Conservation (phyloP, 2,113 vertebrate genomes). For the Gymnocephalus cernua region DNA sequence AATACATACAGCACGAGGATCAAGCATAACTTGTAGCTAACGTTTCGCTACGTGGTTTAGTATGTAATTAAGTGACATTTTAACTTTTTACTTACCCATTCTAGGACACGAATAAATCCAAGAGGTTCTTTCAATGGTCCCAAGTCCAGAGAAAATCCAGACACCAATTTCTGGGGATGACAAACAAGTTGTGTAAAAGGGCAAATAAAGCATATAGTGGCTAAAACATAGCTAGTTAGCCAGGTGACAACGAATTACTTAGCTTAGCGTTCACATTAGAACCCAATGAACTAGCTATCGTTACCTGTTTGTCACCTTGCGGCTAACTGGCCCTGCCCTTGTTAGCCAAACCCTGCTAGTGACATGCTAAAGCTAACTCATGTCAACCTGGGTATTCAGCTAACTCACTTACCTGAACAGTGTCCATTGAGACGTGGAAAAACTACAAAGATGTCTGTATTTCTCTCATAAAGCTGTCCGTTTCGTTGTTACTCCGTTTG, state of each 20-base stretch:
- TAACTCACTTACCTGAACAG: conserved; percentile 64
- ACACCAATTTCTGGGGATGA: conserved; percentile 62
- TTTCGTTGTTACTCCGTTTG: conserved; percentile 1
- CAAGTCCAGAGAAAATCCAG: conserved; percentile 86
- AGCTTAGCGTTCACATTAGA: no score
- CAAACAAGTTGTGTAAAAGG: not conserved
- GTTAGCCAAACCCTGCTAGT: conserved; percentile 50
- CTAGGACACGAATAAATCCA: conserved; percentile 93
- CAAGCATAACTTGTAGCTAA: not conserved
- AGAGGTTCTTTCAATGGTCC: conserved; percentile 91
- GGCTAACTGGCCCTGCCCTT: conserved; percentile 60
- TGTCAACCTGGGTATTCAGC: not conserved
- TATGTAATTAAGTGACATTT: not conserved
- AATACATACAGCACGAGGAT: not conserved
- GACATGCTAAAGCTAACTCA: conserved; percentile 51
- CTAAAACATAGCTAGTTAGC: not conserved
- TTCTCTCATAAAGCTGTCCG: not conserved
- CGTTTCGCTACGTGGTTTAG: not conserved
- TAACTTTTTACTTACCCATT: conserved; percentile 89
- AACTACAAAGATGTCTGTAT: not conserved
- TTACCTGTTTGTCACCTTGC: conserved; percentile 55
- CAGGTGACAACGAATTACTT: not conserved
- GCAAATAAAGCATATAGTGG: not conserved
- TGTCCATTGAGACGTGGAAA: conserved; percentile 55
- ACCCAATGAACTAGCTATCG: not conserved